These are phyloP conservation scores for Antedon mediterranea DNA, from an alignment of 53 echinoderm and acorn worm species.

Conservation along the genomic window DNA sequence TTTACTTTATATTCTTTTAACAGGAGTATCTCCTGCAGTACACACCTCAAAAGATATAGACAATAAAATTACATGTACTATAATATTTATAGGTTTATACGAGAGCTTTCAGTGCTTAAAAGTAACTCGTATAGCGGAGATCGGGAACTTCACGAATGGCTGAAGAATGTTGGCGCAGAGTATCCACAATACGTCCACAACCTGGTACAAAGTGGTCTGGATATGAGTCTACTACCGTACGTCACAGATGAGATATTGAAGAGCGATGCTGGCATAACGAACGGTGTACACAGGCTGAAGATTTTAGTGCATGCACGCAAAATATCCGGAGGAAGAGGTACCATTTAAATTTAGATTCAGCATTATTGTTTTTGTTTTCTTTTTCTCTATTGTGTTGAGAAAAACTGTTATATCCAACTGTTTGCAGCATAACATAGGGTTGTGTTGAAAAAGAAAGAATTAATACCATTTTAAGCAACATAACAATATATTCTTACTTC, in stretches of 20 bases:
- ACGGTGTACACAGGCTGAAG: conserved; percentile 94
- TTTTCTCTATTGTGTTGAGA: no score
- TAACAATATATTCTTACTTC: not conserved
- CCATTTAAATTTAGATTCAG: no score
- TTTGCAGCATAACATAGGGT: no score
- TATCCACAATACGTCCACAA: conserved; percentile 94
- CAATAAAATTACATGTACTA: not conserved
- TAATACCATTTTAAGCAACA: no score
- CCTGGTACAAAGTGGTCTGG: conserved; percentile 88
- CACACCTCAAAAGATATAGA: no score
- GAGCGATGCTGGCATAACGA: conserved; percentile 81
- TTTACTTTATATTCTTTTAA: no score
- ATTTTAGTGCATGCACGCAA: conserved; percentile 11
- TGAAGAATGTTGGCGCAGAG: conserved; percentile 78
- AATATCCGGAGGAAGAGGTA: not conserved
- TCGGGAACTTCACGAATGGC: conserved; percentile 77
- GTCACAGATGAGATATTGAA: conserved; percentile 64
- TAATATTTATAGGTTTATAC: conserved; percentile 42
- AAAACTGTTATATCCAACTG: no score
- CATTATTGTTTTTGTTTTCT: no score
- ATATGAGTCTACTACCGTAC: conserved; percentile 59
- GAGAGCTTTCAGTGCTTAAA: conserved; percentile 71
- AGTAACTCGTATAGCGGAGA: conserved; percentile 79
- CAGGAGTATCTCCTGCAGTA: no score
- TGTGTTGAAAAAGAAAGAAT: no score